Base-by-base conservation (phyloP, 2,888 invertebrate species). In the Polylopha cassiicola region DNA sequence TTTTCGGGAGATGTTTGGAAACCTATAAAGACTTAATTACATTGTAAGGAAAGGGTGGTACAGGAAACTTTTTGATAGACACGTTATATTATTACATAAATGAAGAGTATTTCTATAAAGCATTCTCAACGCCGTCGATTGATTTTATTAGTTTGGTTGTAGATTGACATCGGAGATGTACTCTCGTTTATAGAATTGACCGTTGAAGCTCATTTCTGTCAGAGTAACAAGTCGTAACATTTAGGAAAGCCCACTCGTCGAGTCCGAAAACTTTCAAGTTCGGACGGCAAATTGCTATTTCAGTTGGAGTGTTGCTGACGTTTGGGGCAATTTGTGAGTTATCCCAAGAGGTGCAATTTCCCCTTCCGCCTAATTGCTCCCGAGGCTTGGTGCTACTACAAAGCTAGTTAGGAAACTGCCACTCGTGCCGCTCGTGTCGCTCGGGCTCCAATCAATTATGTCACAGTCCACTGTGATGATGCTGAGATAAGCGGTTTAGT, bases 301-400 rank as follows among this genome's bases (percentile, higher is more conserved):
- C 58, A 65, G 58, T 58, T 54, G 43, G 51, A 59, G 62, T 67
- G 55, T 56, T 65, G 67, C 68, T 75, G 73, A 73, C 72, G 68
- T 65, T 77, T 70, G 53, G 55, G 61, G 62, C 73, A 76, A 79
- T 77, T 80, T 73, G 74, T 65, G 74, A 73, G 63, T 67, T 66
- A 65, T 73, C 68, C 51, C 73, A 65, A 75, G 78, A 71, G 79
- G 71, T 77, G 77, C 75, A 80, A 78, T 81, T 80, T 76, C 75
- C 78, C 57, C 57, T 70, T 67, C 56, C 62, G 62, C 60, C 62
- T 82, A 80, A 84, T 84, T 84, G 77, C 65, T 72, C 65, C 57
- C 62, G 58, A 46, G 49, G 56, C 57, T 34, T 20, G 41, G 46
- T 55, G 52, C 49, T 44, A 39, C 44, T 61, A 65, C 63, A 65